Percentiles rank a stretch among this genome's conserved stretches.
Evolutionary conservation across 1,140 invertebrate genomes (phyloP).

Genomic region (Leptopilina boulardi): DNA sequence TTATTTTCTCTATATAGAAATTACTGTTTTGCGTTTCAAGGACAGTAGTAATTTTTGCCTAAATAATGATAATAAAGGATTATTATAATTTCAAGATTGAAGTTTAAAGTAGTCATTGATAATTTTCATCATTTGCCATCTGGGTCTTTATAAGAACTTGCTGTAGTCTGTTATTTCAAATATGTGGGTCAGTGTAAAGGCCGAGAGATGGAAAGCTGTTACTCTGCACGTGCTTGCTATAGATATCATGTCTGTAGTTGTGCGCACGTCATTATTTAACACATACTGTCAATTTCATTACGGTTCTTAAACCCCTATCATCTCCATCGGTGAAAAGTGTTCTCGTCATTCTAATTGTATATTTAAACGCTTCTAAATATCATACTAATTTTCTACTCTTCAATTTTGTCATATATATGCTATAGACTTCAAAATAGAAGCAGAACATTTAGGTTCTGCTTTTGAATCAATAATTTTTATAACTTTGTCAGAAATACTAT

Average conservation of each 20-base stretch:
- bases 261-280: slow-evolving; percentile 26
- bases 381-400: too few species aligned
- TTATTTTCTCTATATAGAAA: background rate
- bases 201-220: slow-evolving; percentile 68
- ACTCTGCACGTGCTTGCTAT: slow-evolving; percentile 42
- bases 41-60: background rate
- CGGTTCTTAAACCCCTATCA: slow-evolving; percentile 9
- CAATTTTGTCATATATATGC: too few species aligned
- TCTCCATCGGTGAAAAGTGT: background rate
- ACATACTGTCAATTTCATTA: slow-evolving; percentile 31
- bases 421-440: too few species aligned
- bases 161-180: slow-evolving; percentile 53
- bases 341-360: slow-evolving; percentile 1
- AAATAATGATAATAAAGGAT: background rate
- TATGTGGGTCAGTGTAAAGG: slow-evolving; percentile 75
- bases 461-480: too few species aligned
- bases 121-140: slow-evolving; percentile 12
- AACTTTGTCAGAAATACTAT: too few species aligned
- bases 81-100: background rate
- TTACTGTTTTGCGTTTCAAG: background rate
- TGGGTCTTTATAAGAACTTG: background rate
- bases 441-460: too few species aligned
- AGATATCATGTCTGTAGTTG: slow-evolving; percentile 41
- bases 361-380: background rate
- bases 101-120: background rate